Evolutionary conservation across 2,113 vertebrate genomes (phyloP).

Genomic region (Atrichornis clamosus): DNA sequence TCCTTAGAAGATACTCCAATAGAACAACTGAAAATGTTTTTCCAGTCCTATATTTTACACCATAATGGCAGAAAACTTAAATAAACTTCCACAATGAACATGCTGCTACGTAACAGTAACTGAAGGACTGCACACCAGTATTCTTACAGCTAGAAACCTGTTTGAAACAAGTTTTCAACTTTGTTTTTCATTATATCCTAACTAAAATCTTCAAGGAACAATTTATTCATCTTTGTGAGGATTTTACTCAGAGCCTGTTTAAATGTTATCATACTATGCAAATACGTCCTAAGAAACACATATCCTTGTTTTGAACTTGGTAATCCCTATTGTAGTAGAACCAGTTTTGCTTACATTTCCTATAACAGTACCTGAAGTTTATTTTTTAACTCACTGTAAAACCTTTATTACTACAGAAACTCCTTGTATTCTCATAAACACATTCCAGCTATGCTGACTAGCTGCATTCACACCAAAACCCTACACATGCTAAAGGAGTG

Average conservation of each 20-base stretch:
- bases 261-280: not conserved
- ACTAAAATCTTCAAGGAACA: not conserved
- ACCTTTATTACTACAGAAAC: not conserved
- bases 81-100: not conserved
- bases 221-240: not conserved
- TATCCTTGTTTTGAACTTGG: not conserved
- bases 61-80: not conserved
- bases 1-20: not conserved
- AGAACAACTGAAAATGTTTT: not conserved
- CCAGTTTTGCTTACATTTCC: not conserved
- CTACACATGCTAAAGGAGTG: fast-evolving
- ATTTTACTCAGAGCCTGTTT: not conserved
- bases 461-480: not conserved
- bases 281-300: not conserved
- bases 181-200: slow-evolving; percentile 7
- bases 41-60: not conserved
- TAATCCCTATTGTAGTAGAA: not conserved
- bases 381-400: not conserved
- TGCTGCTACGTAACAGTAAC: not conserved
- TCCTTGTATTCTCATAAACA: not conserved
- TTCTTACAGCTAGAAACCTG: not conserved
- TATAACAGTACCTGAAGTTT: not conserved
- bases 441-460: not conserved
- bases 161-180: not conserved
- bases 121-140: not conserved